phyloP scores from a whole-genome alignment of 1,140 invertebrate species.

The Magallana angulata region DNA sequence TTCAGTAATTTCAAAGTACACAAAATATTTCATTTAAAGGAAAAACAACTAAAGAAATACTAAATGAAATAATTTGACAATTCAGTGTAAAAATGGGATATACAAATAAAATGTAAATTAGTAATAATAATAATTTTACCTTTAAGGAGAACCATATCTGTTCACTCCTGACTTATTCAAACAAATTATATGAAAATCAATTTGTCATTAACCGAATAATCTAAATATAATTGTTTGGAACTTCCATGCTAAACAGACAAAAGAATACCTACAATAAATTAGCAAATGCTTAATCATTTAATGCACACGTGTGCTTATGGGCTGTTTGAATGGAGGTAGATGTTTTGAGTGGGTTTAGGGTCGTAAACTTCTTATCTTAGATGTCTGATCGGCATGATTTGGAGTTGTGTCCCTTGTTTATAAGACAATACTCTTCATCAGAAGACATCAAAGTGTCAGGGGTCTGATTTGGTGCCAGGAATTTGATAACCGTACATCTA shows the following conservation, averaged over 20 bases:
- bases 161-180: neutral
- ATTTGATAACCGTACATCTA: neutral
- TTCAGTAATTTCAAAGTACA: too few species aligned
- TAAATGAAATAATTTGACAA: neutral
- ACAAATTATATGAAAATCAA: neutral
- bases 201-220: constrained; percentile 1
- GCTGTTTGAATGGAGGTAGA: neutral
- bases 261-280: neutral
- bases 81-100: neutral
- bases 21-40: neutral
- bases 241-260: neutral
- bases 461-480: constrained; percentile 9
- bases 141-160: constrained; percentile 7
- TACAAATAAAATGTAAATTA: neutral
- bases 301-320: neutral
- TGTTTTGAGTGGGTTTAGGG: constrained; percentile 23
- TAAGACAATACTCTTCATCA: constrained; percentile 19
- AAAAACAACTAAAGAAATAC: neutral
- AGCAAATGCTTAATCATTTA: constrained; percentile 14
- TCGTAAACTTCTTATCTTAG: constrained; percentile 28
- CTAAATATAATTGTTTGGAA: neutral
- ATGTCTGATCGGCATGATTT: neutral
- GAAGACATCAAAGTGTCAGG: neutral
- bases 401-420: neutral
- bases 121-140: neutral